A percentile compares a stretch with the other conserved stretches of the same genome.
Conservation (phyloP, 2,113 vertebrate species). For the Fregata magnificens region DNA sequence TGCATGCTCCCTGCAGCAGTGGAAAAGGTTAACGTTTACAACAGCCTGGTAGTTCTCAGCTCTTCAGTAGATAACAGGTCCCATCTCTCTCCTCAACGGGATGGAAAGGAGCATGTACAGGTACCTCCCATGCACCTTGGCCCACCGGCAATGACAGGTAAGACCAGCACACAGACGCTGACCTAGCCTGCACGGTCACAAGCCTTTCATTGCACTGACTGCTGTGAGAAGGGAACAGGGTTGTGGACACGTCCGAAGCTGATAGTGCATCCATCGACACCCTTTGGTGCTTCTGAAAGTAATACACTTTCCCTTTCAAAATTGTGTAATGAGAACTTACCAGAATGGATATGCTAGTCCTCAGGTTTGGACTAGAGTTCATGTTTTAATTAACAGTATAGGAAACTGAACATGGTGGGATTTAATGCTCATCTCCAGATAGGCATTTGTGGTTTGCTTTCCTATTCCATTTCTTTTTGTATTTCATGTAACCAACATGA, state of each 20-base stretch:
- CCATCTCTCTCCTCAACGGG: not conserved
- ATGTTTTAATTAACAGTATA: not conserved
- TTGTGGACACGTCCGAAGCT: accelerated
- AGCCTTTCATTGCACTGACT: not conserved
- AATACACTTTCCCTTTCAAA: not conserved
- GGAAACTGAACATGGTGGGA: not conserved
- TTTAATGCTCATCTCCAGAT: not conserved
- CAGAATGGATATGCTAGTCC: not conserved
- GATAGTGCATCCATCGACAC: not conserved
- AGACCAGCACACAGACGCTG: not conserved
- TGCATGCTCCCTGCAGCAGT: not conserved
- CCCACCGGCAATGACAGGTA: accelerated
- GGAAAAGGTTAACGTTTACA: not conserved
- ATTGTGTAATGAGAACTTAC: not conserved
- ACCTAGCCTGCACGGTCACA: not conserved
- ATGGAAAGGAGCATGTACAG: not conserved
- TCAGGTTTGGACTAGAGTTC: not conserved
- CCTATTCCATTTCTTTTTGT: not conserved
- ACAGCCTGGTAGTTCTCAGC: not conserved
- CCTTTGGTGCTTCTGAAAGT: not conserved
- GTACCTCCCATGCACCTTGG: not conserved
- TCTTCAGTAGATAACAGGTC: not conserved
- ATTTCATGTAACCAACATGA: not conserved
- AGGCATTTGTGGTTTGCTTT: not conserved
- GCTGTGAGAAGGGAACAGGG: not conserved